A percentile compares a stretch with the other conserved stretches of the same genome.
Evolutionary conservation across 2,888 invertebrate genomes (phyloP).

Genomic region (Hemicrepidius hirtus): DNA sequence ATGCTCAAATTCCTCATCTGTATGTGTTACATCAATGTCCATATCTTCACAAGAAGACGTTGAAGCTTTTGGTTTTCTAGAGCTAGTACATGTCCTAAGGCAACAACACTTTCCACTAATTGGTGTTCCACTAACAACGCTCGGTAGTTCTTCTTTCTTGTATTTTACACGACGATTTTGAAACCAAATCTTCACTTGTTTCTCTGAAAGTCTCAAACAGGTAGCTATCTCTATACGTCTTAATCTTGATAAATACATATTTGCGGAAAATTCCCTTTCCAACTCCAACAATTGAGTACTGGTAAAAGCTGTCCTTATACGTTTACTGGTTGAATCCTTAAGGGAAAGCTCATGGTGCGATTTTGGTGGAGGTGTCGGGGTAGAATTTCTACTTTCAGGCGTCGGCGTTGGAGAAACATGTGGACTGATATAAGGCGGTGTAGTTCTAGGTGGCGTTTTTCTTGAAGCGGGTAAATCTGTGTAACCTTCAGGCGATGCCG

Average conservation of each 20-base stretch:
- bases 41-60: constrained; percentile 67
- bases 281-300: constrained; percentile 91
- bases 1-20: constrained; percentile 61
- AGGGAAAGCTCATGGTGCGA: constrained; percentile 72
- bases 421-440: constrained; percentile 48
- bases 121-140: constrained; percentile 50
- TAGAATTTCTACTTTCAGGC: constrained; percentile 74
- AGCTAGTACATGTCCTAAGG: constrained; percentile 70
- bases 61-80: constrained; percentile 62
- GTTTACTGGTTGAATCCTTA: constrained; percentile 82
- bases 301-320: constrained; percentile 95
- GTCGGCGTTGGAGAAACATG: constrained; percentile 58
- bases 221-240: constrained; percentile 95
- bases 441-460: constrained; percentile 15
- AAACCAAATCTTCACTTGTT: constrained; percentile 97
- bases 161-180: constrained; percentile 95
- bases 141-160: constrained; percentile 89
- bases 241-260: constrained; percentile 92
- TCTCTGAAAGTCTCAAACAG: constrained; percentile 89
- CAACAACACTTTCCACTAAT: constrained; percentile 73
- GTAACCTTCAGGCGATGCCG: constrained; percentile 44
- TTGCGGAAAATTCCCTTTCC: constrained; percentile 91
- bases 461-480: constrained; percentile 30
- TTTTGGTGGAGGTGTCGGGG: constrained; percentile 74
- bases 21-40: constrained; percentile 68